Evolutionary conservation across 2,888 invertebrate species (phyloP).

Genomic region (Alsophila aescularia): DNA sequence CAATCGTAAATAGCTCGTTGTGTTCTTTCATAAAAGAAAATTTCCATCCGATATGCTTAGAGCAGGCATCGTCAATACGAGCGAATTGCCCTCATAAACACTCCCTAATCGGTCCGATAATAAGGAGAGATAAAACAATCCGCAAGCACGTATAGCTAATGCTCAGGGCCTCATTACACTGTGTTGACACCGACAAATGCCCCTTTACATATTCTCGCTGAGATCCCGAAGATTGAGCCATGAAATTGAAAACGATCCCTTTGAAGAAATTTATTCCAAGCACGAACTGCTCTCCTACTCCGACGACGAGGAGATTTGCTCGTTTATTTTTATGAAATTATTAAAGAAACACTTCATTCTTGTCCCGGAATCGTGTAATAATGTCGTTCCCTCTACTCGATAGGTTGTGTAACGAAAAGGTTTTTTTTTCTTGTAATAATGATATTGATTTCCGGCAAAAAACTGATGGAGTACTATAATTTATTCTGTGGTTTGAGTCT

Average conservation of each 20-base stretch:
- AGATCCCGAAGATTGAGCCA: conserved; percentile 84
- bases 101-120: conserved; percentile 25
- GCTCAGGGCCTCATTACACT: conserved; percentile 78
- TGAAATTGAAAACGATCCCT: conserved; percentile 84
- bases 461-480: too few relatives aligned
- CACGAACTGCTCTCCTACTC: conserved; percentile 81
- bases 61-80: background rate
- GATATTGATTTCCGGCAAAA: too few relatives aligned
- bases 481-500: too few relatives aligned
- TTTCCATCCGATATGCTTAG: too few relatives aligned
- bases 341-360: conserved; percentile 75
- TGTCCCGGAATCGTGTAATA: conserved; percentile 53
- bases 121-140: conserved; percentile 51
- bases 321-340: conserved; percentile 84
- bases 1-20: background rate
- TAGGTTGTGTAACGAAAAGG: conserved; percentile 9
- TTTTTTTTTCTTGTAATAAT: background rate
- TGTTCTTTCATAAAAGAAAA: too few relatives aligned
- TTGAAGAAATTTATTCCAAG: conserved; percentile 83
- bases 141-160: conserved; percentile 73
- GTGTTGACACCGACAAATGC: conserved; percentile 83
- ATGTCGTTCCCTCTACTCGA: conserved; percentile 30
- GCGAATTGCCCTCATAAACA: conserved; percentile 13
- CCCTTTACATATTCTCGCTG: conserved; percentile 82
- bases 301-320: conserved; percentile 79